A percentile compares a stretch with the other conserved stretches of the same genome.
Evolutionary conservation across 2,888 invertebrate genomes (phyloP).

Genomic region (Bombyx huttoni): DNA sequence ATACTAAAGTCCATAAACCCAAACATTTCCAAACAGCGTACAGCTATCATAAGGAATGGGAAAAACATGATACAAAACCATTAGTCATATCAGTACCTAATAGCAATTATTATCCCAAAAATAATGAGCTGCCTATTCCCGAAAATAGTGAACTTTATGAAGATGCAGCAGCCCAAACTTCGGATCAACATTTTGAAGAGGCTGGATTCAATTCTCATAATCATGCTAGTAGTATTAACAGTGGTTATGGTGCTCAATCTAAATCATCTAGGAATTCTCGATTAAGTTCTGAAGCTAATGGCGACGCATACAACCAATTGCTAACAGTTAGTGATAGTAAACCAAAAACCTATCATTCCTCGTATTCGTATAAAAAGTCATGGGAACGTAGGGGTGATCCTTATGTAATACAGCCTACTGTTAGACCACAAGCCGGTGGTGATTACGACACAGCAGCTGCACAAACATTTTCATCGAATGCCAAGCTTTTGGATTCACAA

Average conservation of each 20-base stretch:
- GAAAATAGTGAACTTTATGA: constrained; percentile 43
- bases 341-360: constrained; percentile 62
- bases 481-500: constrained; percentile 18
- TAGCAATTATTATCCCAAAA: constrained; percentile 12
- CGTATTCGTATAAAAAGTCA: constrained; percentile 64
- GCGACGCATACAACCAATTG: constrained; percentile 21
- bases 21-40: constrained; percentile 57
- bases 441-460: constrained; percentile 25
- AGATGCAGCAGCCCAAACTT: constrained; percentile 22
- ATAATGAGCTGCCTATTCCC: constrained; percentile 17
- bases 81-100: constrained; percentile 23
- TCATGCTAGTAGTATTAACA: constrained; percentile 20
- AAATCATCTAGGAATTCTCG: constrained; percentile 10
- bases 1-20: constrained; percentile 9
- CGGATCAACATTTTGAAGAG: constrained; percentile 17
- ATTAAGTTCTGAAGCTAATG: constrained; percentile 8
- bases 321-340: constrained; percentile 22
- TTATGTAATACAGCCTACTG: constrained; percentile 47
- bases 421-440: constrained; percentile 4
- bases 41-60: constrained; percentile 58
- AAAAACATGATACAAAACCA: constrained; percentile 46
- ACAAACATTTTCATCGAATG: constrained; percentile 31
- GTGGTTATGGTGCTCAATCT: constrained; percentile 25
- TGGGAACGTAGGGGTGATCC: constrained; percentile 68
- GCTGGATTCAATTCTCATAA: constrained; percentile 21